Evolutionary conservation across 37 sponge, comb jelly and placozoan genomes (phyloP), one percentile per base, ranked within the genome.

Genomic region (Bolinopsis microptera): DNA sequence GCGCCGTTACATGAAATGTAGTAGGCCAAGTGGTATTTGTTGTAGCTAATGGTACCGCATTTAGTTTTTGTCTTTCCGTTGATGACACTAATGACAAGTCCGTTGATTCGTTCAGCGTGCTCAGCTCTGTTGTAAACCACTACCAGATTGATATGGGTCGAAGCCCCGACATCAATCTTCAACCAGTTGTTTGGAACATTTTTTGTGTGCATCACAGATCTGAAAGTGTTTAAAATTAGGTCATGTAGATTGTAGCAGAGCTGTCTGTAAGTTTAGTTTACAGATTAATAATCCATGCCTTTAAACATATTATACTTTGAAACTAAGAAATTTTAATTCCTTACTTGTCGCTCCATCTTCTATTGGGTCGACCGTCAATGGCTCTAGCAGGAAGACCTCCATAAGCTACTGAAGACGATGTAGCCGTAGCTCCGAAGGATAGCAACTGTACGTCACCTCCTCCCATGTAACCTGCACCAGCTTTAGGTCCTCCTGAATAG

Each of bases 351-450:
- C 61, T 13, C 61, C 61, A 48, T 48, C 61, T 48, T 13, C 61
- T 48, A 13, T 48, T 13, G 61, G 61, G 5, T 48, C 61, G 5
- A 48, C 75, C 75, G 18, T 72, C 75, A 8, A 72, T n/a, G 18
- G 75, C 75, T 21, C 75, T n/a, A 28, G 75, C 26, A 72, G 75
- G 75, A 21, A 30, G n/a, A 72, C 75, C 75, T 72, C 75, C 75
- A 3, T 28, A 21, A 28, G 31, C 75, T n/a, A 72, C 75, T 23
- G 75, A 72, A 28, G 75, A 72, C 3, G 75, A 72, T 21, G 75
- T 72, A 24, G 75, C 75, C 26, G 27, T 72, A 8, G 75, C 75
- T n/a, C 26, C 75, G 18, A 30, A 28, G 3, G 75, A 72, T 21
- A 72, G 26, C 26, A 72, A 28, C 31, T 72, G 27, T 28, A 72